These are phyloP conservation scores for Lamprotornis superbus DNA, from an alignment of 2,113 vertebrate species.

Conservation along the genomic window DNA sequence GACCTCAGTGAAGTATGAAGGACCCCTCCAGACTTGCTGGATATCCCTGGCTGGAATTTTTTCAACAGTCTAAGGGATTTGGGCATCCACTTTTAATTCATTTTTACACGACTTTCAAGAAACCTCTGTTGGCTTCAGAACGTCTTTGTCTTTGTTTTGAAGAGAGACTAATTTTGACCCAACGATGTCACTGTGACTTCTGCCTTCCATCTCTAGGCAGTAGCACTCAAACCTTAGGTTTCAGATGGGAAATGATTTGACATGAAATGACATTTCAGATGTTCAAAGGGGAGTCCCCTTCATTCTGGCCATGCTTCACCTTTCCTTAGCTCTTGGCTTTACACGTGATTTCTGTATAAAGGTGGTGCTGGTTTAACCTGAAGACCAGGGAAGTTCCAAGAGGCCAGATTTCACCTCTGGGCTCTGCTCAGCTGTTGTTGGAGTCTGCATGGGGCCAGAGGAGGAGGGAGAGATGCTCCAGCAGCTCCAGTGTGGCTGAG, in stretches of 20 bases:
- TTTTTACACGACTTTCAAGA: neutral
- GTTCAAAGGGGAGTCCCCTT: too few relatives aligned
- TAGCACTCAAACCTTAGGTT: neutral
- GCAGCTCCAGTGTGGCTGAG: neutral
- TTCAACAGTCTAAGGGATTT: neutral
- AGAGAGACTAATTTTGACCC: neutral
- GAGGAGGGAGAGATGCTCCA: neutral
- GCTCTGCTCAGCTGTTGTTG: neutral
- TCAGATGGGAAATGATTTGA: neutral
- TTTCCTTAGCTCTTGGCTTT: neutral
- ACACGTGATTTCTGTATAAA: neutral
- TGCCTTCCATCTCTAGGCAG: neutral
- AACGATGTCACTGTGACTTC: fast-evolving
- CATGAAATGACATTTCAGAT: neutral
- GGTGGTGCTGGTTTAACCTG: neutral
- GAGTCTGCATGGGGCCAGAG: neutral
- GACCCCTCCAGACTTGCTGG: neutral
- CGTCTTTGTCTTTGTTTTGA: neutral
- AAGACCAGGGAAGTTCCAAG: neutral
- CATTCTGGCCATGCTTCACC: neutral
- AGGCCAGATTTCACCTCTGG: neutral
- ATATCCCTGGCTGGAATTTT: neutral
- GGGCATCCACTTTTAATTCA: neutral
- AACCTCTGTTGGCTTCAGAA: neutral
- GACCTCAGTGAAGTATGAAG: neutral